phyloP scores from a whole-genome alignment of 2,888 invertebrate species.

The Melinaea menophilus region DNA sequence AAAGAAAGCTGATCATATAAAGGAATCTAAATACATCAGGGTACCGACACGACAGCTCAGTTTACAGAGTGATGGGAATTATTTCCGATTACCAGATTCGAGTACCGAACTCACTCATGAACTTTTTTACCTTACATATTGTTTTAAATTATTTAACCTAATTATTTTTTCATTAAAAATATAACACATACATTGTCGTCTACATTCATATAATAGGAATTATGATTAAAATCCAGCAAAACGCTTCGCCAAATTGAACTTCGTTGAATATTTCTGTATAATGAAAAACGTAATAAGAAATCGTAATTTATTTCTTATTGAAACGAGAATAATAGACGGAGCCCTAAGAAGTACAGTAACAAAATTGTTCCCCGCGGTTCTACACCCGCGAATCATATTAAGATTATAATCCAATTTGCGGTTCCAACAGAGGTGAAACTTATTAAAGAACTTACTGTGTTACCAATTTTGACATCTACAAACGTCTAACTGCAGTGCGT shows the following conservation, averaged over 20 bases:
- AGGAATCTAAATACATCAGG: too few relatives aligned
- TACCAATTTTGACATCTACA: slow-evolving; percentile 62
- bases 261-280: slow-evolving; percentile 68
- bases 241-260: slow-evolving; percentile 62
- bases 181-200: background rate
- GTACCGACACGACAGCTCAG: too few relatives aligned
- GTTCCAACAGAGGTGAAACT: slow-evolving; percentile 64
- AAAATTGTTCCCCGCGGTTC: slow-evolving; percentile 62
- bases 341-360: slow-evolving; percentile 51
- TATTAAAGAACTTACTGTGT: slow-evolving; percentile 70
- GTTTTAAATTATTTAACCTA: too few relatives aligned
- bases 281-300: slow-evolving; percentile 76
- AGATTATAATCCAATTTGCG: slow-evolving; percentile 75
- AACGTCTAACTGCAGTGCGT: slow-evolving; percentile 40
- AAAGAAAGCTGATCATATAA: too few relatives aligned
- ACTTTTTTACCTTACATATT: too few relatives aligned
- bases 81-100: too few relatives aligned
- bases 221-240: slow-evolving; percentile 61
- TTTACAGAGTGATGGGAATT: too few relatives aligned
- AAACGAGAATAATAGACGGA: slow-evolving; percentile 73
- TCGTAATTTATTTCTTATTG: slow-evolving; percentile 78
- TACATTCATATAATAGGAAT: background rate
- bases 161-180: background rate
- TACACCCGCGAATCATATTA: slow-evolving; percentile 61
- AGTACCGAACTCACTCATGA: too few relatives aligned